Base-by-base conservation (phyloP, 2,888 invertebrate genomes). In the Ophion costatus region DNA sequence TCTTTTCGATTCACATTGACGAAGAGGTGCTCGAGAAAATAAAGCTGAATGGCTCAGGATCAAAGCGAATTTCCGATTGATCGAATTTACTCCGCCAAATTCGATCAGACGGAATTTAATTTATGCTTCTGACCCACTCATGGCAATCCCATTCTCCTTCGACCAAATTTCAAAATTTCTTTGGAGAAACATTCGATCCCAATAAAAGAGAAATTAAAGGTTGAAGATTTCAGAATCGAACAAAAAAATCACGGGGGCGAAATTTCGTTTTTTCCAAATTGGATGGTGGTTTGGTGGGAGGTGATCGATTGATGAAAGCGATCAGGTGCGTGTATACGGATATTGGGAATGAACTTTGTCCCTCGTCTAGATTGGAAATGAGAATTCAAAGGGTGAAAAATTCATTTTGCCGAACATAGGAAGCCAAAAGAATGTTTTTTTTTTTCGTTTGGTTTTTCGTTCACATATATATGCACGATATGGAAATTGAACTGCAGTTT, bases 401-500 rank as follows among this genome's bases (percentile, higher is more conserved):
- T 78, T 69, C 63, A 77, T 78, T 84, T 76, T 66, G 61, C 7
- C 57, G 63, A 71, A 66, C 64, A 59, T 63, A 29, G 51, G 51
- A 33, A 70, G 51, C 38, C 67, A 75, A 74, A 71, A 59, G 59
- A 56, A 70, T 61, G n/a, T 57, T 71, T 79, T 51, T 14, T 3
- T 45, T 71, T 79, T 33, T 10, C 9, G n/a, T 70, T 61, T 33
- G 17, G 11, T 51, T 71, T 11, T 9, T 24, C 51, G 0, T 70
- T 45, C 56, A 57, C 29, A 64, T 59, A 71, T 33, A 33, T n/a
- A 38, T n/a, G 22, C 14, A 17, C 66, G 57, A 10, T 59, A 81
- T 74, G 70, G 59, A 78, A 78, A 81, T 81, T 59, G 74, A 78
- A 78, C 45, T 38, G 78, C 64, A 79, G n/a, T 84, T 75, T 78